Evolutionary conservation across 2,888 invertebrate genomes (phyloP), one percentile per base, ranked within the genome.

Genomic region (Clunio marinus): DNA sequence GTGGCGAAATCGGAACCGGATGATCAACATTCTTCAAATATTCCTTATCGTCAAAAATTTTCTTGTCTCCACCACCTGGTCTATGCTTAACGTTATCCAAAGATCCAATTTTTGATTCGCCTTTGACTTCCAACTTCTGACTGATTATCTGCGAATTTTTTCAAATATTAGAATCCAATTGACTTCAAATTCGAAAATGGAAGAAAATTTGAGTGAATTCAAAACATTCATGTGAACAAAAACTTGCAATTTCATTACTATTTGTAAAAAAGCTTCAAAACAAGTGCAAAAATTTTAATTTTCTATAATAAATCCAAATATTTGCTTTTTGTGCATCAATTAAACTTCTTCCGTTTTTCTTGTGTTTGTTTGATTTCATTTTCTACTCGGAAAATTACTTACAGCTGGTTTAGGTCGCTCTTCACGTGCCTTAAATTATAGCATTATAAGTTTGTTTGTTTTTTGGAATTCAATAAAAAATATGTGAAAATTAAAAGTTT

Each of bases 11-110:
- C 75, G 81, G 80, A 73, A 81, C 80, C 73, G 81, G 79, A 75
- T 82, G 82, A 70, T 82, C 83, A 77, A 83, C 83, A 82, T 93
- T 91, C 81, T 89, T 90, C 78, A 93, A 84, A 82, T 93, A 93
- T 71, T 90, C 90, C 82, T 90, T 92, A 81, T 93, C 93, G 77
- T 93, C 91, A 79, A 93, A 93, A 76, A 94, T 94, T 83, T 93
- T 95, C 81, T 91, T 89, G 73, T 93, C 92, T 59, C 96, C 96
- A 71, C 96, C 96, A 73, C 93, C 91, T 69, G 96, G 93, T 81
- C 85, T 91, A 83, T 96, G 89, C 78, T 78, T 78, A 73, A 94
- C 86, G 81, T 94, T 94, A 80, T 93, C 92, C 83, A 93, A 77
- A 69, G 94, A 94, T 73, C 94, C 94, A 73, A 96, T 84, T 82